Conservation (phyloP, 2,113 vertebrate genomes). For the Perca fluviatilis region DNA sequence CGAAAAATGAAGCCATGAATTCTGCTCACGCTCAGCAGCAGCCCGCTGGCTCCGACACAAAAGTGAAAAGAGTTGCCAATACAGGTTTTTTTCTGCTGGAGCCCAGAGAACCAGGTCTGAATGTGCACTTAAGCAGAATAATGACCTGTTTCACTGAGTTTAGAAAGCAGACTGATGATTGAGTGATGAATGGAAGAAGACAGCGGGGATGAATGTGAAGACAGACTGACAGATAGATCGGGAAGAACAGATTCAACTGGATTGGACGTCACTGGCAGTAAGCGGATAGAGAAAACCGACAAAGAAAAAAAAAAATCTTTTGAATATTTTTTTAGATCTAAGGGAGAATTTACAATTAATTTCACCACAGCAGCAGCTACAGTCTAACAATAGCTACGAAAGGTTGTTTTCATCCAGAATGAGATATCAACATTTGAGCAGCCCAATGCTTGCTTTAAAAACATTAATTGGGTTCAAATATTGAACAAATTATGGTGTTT, state of each 20-base stretch:
- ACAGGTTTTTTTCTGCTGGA: constrained; percentile 37
- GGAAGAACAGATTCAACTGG: background rate
- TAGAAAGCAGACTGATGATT: background rate
- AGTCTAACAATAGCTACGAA: background rate
- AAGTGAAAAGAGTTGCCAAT: constrained; percentile 8
- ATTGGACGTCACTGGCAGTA: background rate
- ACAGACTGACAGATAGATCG: background rate
- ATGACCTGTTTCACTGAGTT: background rate
- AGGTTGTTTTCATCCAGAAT: background rate
- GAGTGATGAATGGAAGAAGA: background rate
- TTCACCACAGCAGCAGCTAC: background rate
- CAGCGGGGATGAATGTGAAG: background rate
- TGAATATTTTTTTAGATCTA: background rate
- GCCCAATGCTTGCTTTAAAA: background rate
- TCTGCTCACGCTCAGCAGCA: background rate
- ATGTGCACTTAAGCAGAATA: constrained; percentile 30
- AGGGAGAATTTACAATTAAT: background rate
- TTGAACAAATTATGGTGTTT: background rate
- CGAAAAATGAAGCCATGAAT: constrained; percentile 50
- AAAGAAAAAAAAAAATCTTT: background rate
- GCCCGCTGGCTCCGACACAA: background rate
- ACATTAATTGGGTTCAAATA: background rate
- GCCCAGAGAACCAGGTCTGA: constrained; percentile 11
- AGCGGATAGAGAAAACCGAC: background rate
- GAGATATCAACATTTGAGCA: background rate